These are phyloP conservation scores for Ophion slaviceki DNA, from an alignment of 2,888 invertebrate genomes.

Conservation along the genomic window DNA sequence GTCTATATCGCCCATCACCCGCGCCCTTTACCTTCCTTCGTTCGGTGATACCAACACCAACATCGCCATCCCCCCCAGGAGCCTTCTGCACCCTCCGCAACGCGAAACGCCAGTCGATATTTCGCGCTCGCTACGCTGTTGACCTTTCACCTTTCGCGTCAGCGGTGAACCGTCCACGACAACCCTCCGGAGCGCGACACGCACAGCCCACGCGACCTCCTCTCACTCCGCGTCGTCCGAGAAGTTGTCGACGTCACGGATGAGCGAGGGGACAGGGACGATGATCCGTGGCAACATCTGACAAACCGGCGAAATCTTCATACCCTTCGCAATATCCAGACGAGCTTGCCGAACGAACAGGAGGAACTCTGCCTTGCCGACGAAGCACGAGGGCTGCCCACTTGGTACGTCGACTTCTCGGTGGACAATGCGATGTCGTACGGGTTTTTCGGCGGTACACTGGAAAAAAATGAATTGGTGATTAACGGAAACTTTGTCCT, in stretches of 20 bases:
- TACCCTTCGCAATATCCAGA: background rate
- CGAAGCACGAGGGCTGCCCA: background rate
- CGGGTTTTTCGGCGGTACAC: no score
- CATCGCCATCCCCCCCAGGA: slow-evolving; percentile 58
- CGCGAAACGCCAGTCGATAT: slow-evolving; percentile 76
- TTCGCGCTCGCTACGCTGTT: slow-evolving; percentile 73
- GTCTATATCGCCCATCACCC: background rate
- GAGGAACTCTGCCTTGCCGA: background rate
- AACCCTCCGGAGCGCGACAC: slow-evolving; percentile 28
- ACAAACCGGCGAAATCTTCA: background rate
- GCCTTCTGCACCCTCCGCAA: slow-evolving; percentile 57
- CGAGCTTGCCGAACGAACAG: background rate
- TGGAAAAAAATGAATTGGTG: no score
- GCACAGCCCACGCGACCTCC: slow-evolving; percentile 7
- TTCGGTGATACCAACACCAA: slow-evolving; percentile 57
- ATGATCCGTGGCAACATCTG: background rate
- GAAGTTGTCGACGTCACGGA: slow-evolving; percentile 31
- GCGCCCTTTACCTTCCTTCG: slow-evolving; percentile 23
- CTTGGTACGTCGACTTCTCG: background rate
- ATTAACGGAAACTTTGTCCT: no score
- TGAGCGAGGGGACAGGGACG: background rate
- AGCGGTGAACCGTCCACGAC: slow-evolving; percentile 47
- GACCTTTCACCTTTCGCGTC: slow-evolving; percentile 78
- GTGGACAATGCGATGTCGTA: no score
- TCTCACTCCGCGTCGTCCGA: slow-evolving; percentile 10